A percentile compares a stretch with the other conserved stretches of the same genome.
phyloP scores from a whole-genome alignment of 2,113 vertebrate species.

The Alligator mississippiensis region DNA sequence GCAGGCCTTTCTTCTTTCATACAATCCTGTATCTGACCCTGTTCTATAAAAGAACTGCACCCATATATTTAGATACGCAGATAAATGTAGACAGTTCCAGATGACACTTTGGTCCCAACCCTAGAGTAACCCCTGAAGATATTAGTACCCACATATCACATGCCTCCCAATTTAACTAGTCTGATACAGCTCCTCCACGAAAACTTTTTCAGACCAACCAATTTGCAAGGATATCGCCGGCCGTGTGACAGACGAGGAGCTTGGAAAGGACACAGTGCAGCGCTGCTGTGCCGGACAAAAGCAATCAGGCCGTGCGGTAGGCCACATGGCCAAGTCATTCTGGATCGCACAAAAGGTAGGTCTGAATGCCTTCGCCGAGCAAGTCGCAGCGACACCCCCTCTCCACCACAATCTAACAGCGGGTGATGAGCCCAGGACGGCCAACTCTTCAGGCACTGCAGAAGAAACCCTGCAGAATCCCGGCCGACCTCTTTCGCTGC shows the following conservation, averaged over 20 bases:
- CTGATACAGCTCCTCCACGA: no score
- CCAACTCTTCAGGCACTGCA: conserved; percentile 22
- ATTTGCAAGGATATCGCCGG: accelerated
- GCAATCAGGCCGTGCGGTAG: conserved; percentile 6
- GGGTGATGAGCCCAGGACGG: not conserved
- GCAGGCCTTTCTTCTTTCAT: no score
- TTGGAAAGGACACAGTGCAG: conserved; percentile 20
- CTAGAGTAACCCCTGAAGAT: not conserved
- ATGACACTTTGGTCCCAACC: not conserved
- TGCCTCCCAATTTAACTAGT: accelerated
- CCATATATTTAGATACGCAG: no score
- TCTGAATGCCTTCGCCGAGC: accelerated
- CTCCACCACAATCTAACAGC: not conserved
- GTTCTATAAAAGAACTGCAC: no score
- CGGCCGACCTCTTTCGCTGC: not conserved
- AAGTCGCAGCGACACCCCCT: not conserved
- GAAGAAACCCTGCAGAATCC: conserved; percentile 48
- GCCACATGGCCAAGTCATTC: not conserved
- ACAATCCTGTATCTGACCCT: no score
- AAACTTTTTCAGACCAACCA: accelerated
- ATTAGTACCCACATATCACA: accelerated
- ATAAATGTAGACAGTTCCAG: no score
- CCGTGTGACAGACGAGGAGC: not conserved
- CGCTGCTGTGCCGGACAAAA: not conserved
- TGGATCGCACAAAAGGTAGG: not conserved